Percentiles rank a stretch among this genome's conserved stretches.
Evolutionary conservation across 2,113 vertebrate genomes (phyloP).

Genomic region (Prunella fulvescens): DNA sequence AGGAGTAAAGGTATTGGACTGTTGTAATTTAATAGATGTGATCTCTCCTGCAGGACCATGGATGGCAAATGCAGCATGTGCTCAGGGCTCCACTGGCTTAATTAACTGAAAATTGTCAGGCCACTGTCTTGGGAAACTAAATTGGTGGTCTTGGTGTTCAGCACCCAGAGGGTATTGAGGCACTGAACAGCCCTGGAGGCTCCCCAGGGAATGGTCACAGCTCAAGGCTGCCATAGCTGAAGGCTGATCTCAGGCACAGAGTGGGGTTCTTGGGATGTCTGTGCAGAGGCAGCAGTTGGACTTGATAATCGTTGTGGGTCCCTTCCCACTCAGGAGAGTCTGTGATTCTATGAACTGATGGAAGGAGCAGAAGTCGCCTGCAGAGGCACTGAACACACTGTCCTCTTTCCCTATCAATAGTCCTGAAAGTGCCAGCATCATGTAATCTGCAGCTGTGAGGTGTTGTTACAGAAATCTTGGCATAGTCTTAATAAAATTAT

Average conservation of each 20-base stretch:
- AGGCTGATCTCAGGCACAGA: not conserved
- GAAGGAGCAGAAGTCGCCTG: fast-evolving
- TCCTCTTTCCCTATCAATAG: fast-evolving
- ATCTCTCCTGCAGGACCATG: not conserved
- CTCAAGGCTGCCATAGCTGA: not conserved
- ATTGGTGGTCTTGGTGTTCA: not conserved
- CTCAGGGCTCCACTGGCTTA: not conserved
- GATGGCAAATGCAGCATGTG: not conserved
- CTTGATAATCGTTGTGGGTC: not conserved
- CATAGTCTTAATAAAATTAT: not conserved
- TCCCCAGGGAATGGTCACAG: not conserved
- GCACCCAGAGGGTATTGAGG: not conserved
- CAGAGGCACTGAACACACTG: not conserved
- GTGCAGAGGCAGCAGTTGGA: not conserved
- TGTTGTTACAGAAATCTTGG: not conserved
- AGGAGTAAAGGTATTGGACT: not conserved
- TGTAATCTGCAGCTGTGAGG: not conserved
- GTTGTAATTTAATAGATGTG: not conserved
- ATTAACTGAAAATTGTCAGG: not conserved
- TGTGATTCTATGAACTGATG: not conserved
- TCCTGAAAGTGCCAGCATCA: too few relatives aligned
- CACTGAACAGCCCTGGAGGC: not conserved
- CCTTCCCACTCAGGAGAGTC: not conserved
- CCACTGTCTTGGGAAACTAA: not conserved
- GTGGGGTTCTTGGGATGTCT: not conserved